Evolutionary conservation across 64 coral and sea anemone genomes (phyloP).

Genomic region (Montipora foliosa): DNA sequence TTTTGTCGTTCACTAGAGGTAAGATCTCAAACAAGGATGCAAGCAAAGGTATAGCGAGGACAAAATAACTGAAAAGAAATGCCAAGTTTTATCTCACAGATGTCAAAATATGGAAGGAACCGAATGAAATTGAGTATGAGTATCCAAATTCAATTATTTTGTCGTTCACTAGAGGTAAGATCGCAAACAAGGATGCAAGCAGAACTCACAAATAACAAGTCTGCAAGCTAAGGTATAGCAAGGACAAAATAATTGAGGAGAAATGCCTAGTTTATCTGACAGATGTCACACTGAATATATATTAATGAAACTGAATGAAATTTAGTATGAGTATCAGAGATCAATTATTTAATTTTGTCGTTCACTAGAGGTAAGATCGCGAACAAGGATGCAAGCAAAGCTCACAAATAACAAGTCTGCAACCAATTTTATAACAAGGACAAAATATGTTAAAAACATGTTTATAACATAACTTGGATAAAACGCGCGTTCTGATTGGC

Average conservation of each 20-base stretch:
- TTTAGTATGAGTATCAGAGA: background rate
- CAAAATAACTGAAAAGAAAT: constrained; percentile 5
- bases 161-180: too few species aligned
- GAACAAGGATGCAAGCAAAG: background rate
- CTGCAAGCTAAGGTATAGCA: too few species aligned
- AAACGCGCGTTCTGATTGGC: too few species aligned
- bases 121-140: too few species aligned
- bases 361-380: background rate
- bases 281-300: background rate
- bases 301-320: background rate
- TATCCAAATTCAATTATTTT: too few species aligned
- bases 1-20: too few species aligned
- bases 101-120: background rate
- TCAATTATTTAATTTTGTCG: background rate
- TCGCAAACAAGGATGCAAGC: too few species aligned
- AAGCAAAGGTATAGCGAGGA: background rate
- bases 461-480: too few species aligned
- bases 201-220: too few species aligned
- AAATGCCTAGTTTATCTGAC: background rate
- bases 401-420: background rate
- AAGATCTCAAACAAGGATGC: too few species aligned
- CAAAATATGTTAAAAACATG: background rate
- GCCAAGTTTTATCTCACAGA: background rate
- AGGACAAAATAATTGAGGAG: too few species aligned
- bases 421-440: background rate